These are phyloP conservation scores for Pandion haliaetus DNA, from an alignment of 2,113 vertebrate genomes.

Conservation along the genomic window DNA sequence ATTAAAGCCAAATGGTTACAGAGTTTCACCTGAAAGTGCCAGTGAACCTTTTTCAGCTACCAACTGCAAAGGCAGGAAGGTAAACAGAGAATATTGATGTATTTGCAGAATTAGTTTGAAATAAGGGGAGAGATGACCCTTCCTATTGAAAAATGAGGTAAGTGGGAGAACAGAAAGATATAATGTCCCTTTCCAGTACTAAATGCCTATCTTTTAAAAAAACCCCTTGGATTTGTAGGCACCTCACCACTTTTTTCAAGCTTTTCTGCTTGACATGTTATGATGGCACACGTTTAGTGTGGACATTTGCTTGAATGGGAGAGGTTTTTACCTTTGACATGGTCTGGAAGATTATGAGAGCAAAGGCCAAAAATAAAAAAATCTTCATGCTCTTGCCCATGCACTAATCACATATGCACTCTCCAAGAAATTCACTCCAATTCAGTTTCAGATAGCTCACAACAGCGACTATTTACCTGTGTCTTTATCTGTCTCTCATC, in stretches of 20 bases:
- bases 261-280: not conserved
- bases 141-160: not conserved
- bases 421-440: not conserved
- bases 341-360: not conserved
- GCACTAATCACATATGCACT: not conserved
- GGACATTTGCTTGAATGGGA: not conserved
- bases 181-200: not conserved
- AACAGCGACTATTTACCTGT: not conserved
- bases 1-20: not conserved
- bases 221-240: not conserved
- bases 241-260: not conserved
- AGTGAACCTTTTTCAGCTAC: not conserved
- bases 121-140: not conserved
- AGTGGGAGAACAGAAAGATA: not conserved
- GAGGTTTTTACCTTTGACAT: not conserved
- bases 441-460: not conserved
- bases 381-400: not conserved
- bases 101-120: slow-evolving; percentile 24
- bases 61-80: not conserved
- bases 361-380: not conserved
- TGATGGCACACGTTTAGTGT: not conserved
- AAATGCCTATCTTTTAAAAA: not conserved
- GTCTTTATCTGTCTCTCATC: not conserved
- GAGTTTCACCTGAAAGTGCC: not conserved
- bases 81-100: not conserved